Base-by-base conservation (phyloP, 2,113 vertebrate genomes). In the Trogon surrucura region DNA sequence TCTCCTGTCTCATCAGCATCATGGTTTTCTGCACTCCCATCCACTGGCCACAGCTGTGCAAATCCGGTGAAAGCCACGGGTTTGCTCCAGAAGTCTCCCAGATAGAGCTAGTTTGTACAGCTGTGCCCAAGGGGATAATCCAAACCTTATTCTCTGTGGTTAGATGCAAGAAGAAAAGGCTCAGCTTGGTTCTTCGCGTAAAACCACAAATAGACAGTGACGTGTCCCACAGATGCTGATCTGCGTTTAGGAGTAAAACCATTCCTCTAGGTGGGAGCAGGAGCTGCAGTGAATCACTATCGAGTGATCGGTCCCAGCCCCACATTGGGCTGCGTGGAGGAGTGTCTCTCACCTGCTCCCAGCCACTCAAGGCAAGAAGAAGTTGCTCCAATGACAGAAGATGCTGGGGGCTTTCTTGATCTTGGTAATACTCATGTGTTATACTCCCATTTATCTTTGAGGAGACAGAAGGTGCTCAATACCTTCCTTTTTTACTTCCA, bases 21-120 rank as follows among this genome's bases (percentile, higher is more conserved):
- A 5, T 80, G 69, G 21, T 67, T 93, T 88, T 85, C 53, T 75
- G 62, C 0, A 0, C 30, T 65, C 12, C 61, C 54, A 3, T 66
- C 45, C 0, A 0, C 60, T 77, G 80, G 54, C 19, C 6, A 1
- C 80, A 85, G 81, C 94, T 93, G 81, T 82, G 74, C 70, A 82
- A 85, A 77, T 29, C 25, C 0, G 1, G 26, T 69, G 83, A 80
- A 94, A 91, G 53, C 74, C 34, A 26, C 5, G 3, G 47, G 36
- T 80, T 88, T 77, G n/a, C 48, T 88, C 25, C 51, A 88, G 73
- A 77, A 80, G 50, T 18, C 89, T 88, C 19, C 15, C 22, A 30
- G 81, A 65, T 27, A 61, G 74, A 86, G 77, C 54, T 95, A 85
- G 36, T 89, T 93, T 93, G 71, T 77, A 38, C 89, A 90, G 78